These are phyloP conservation scores for Epinephelus malabaricus DNA, from an alignment of 2,797 vertebrate genomes.

Conservation along the genomic window DNA sequence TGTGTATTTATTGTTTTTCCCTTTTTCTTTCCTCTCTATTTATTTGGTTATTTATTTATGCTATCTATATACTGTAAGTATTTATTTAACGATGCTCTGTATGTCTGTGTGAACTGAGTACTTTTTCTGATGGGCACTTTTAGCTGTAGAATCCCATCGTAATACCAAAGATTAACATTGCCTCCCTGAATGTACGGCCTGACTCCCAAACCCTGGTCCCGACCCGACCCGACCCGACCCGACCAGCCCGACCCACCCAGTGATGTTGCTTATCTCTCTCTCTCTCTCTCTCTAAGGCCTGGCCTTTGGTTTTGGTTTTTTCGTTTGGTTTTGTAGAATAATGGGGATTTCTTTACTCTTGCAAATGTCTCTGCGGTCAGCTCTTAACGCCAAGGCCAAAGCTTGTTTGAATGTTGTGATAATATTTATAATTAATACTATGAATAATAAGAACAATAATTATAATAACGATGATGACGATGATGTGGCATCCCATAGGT, in stretches of 20 bases:
- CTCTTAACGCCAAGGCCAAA: conserved; percentile 81
- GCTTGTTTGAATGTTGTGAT: conserved; percentile 86
- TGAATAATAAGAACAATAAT: conserved; percentile 57
- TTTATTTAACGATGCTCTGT: conserved; percentile 88
- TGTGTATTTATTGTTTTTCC: conserved; percentile 83
- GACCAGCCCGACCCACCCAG: conserved; percentile 64
- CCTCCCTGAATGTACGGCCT: conserved; percentile 89
- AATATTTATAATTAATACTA: conserved; percentile 76
- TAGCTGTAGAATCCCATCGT: conserved; percentile 88
- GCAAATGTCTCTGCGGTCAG: conserved; percentile 82
- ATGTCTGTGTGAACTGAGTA: conserved; percentile 86
- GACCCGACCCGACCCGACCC: conserved; percentile 10
- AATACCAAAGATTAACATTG: conserved; percentile 91
- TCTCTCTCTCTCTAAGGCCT: conserved; percentile 76
- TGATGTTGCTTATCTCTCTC: conserved; percentile 79
- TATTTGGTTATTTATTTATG: conserved; percentile 88
- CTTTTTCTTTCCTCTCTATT: conserved; percentile 77
- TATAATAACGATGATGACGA: conserved; percentile 50
- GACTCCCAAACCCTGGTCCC: conserved; percentile 69
- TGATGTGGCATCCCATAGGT: conserved; percentile 75
- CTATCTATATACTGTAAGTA: conserved; percentile 88
- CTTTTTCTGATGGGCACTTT: conserved; percentile 88
- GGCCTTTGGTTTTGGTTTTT: conserved; percentile 60
- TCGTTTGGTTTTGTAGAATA: conserved; percentile 67
- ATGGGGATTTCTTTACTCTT: conserved; percentile 80